A percentile compares a stretch with the other conserved stretches of the same genome.
These are phyloP conservation scores for Drosophila quinaria DNA, from an alignment of 2,888 invertebrate genomes.

Conservation along the genomic window DNA sequence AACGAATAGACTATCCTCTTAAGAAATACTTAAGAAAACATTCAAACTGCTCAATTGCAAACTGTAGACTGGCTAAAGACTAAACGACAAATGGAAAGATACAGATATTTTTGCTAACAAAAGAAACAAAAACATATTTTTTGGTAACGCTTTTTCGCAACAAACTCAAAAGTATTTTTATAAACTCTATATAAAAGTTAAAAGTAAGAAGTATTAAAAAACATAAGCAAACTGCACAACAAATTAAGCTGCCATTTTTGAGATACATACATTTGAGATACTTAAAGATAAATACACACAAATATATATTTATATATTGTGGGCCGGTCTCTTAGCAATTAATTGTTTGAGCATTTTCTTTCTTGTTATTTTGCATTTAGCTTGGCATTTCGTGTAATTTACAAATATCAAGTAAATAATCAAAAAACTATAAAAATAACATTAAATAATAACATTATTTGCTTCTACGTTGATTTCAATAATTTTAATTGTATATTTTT, in stretches of 20 bases:
- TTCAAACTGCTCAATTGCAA: conserved; percentile 68
- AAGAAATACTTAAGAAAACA: conserved; percentile 32
- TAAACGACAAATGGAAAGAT: conserved; percentile 47
- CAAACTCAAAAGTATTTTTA: conserved; percentile 46
- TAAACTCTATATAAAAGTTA: conserved; percentile 32
- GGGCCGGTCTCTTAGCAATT: conserved; percentile 52
- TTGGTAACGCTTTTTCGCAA: conserved; percentile 48
- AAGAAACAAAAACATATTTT: conserved; percentile 37
- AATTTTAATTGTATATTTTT: conserved; percentile 38
- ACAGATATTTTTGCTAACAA: conserved; percentile 70
- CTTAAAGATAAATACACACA: conserved; percentile 35
- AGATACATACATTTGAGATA: conserved; percentile 40
- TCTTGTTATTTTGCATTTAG: conserved; percentile 60
- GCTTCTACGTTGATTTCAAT: conserved; percentile 49
- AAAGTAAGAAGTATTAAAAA: conserved; percentile 22
- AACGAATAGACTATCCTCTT: conserved; percentile 42
- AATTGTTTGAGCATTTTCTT: conserved; percentile 38
- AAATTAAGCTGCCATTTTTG: conserved; percentile 61
- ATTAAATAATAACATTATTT: conserved; percentile 20
- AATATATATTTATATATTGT: conserved; percentile 12
- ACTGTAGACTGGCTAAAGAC: conserved; percentile 73
- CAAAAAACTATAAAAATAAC: conserved; percentile 7
- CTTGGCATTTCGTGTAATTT: conserved; percentile 54
- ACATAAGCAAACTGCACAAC: conserved; percentile 11
- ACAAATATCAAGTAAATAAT: conserved; percentile 2